Conservation (phyloP, 2,888 invertebrate genomes). For the Coenonympha arcania region DNA sequence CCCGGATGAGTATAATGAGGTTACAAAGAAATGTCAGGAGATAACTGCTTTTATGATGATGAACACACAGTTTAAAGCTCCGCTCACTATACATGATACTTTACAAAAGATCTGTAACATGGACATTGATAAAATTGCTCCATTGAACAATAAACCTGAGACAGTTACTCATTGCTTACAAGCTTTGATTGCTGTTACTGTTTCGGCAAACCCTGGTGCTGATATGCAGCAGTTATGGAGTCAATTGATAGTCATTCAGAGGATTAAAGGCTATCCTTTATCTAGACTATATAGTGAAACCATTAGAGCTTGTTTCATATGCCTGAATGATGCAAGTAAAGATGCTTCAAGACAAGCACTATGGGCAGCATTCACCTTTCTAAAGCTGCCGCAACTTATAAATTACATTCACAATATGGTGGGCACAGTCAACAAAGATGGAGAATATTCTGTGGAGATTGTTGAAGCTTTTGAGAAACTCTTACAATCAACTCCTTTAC, state of each 20-base stretch:
- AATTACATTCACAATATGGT: constrained; percentile 78
- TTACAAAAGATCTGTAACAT: constrained; percentile 76
- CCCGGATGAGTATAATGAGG: constrained; percentile 76
- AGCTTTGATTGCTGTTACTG: constrained; percentile 87
- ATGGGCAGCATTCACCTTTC: constrained; percentile 95
- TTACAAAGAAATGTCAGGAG: constrained; percentile 84
- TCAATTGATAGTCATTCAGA: constrained; percentile 87
- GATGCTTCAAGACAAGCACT: constrained; percentile 86
- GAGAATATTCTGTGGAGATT: constrained; percentile 82
- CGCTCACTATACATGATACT: constrained; percentile 74
- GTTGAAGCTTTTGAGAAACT: constrained; percentile 88
- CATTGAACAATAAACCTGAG: constrained; percentile 73
- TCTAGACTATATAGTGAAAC: constrained; percentile 90
- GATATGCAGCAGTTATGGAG: constrained; percentile 86
- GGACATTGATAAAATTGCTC: constrained; percentile 76
- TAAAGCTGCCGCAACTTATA: constrained; percentile 89
- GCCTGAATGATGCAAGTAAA: constrained; percentile 88
- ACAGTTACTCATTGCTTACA: constrained; percentile 83
- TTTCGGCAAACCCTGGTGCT: constrained; percentile 87
- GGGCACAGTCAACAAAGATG: constrained; percentile 72
- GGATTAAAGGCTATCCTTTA: constrained; percentile 86
- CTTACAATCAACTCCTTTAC: constrained; percentile 85
- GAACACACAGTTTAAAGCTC: constrained; percentile 72
- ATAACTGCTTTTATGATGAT: constrained; percentile 77
- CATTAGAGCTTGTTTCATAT: constrained; percentile 90